phyloP scores from a whole-genome alignment of 30 jellyfish, hydroid and myxozoan genomes.

The Aurelia aurita region DNA sequence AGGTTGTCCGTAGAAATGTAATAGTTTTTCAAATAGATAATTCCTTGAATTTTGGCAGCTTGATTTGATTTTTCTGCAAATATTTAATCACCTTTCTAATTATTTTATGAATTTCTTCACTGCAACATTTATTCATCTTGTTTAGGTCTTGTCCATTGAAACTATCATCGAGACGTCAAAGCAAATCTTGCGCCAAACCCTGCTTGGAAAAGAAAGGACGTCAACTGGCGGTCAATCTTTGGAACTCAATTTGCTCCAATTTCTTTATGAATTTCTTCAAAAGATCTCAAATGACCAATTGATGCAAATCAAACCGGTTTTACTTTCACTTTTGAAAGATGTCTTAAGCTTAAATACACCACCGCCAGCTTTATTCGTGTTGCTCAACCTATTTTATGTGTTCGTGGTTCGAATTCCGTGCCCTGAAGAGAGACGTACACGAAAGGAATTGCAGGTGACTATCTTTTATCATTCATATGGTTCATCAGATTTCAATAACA shows the following conservation, averaged over 20 bases:
- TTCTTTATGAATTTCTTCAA: constrained; percentile 71
- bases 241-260: constrained; percentile 87
- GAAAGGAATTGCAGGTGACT: constrained; percentile 90
- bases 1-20: too few species aligned
- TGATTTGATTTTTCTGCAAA: too few species aligned
- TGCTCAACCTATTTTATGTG: constrained; percentile 56
- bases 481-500: too few species aligned
- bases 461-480: too few species aligned
- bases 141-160: constrained; percentile 87
- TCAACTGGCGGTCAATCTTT: constrained; percentile 56
- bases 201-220: constrained; percentile 74
- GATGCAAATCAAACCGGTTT: constrained; percentile 55
- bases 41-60: too few species aligned
- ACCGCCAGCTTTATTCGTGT: constrained; percentile 91
- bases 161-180: constrained; percentile 71
- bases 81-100: too few species aligned
- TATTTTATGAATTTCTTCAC: too few species aligned
- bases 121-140: too few species aligned
- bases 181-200: constrained; percentile 83
- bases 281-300: constrained; percentile 69
- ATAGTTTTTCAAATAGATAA: too few species aligned
- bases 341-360: constrained; percentile 68
- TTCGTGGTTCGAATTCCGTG: constrained; percentile 78
- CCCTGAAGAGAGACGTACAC: constrained; percentile 95
- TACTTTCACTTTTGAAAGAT: constrained; percentile 79